Evolutionary conservation across 2,797 vertebrate species (phyloP), one percentile per base, ranked within the genome.

Genomic region (Neomorphus geoffroyi): DNA sequence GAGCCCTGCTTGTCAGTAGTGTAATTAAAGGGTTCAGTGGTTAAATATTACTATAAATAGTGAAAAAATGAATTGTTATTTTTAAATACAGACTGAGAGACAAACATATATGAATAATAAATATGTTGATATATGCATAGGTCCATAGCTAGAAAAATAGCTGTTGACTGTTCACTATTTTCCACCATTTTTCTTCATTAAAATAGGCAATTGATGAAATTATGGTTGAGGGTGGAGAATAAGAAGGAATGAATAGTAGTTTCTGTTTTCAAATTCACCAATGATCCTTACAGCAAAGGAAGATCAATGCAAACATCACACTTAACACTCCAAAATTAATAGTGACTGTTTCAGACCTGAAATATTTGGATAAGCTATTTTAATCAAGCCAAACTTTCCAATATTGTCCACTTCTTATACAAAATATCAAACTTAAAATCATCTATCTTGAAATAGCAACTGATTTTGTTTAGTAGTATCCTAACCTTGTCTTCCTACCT

Each of bases 1-100:
- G 61, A 93, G 67, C 35, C 53, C 41, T 88, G 54, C 83, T 96
- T 97, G 86, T 94, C 86, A 83, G 88, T 65, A 84, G 54, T 61
- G 32, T 82, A 97, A 97, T 97, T 97, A 97, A 97, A 97, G 73
- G 90, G 87, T 93, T 97, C 92, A 78, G 71, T 93, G 79, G 87
- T 96, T 98, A 98, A 97, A 97, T 95, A 97, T 93, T 94, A 58
- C 80, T 94, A 93, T 71, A 86, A 94, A 70, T 91, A 89, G 39
- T 85, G 97, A 2, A 92, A 95, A 97, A 96, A 83, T 81, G 95
- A 93, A 94, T 79, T 80, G 37, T 86, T 69, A 86, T 80, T 97
- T 97, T 96, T 73, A 93, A 95, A 96, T 87, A 92, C 69, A 96
- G 92, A 89, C n/a, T 58, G 58, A 56, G 80, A 96, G 77, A 91